Conservation (phyloP, 2,113 vertebrate genomes). For the Chloropsis cyanopogon region DNA sequence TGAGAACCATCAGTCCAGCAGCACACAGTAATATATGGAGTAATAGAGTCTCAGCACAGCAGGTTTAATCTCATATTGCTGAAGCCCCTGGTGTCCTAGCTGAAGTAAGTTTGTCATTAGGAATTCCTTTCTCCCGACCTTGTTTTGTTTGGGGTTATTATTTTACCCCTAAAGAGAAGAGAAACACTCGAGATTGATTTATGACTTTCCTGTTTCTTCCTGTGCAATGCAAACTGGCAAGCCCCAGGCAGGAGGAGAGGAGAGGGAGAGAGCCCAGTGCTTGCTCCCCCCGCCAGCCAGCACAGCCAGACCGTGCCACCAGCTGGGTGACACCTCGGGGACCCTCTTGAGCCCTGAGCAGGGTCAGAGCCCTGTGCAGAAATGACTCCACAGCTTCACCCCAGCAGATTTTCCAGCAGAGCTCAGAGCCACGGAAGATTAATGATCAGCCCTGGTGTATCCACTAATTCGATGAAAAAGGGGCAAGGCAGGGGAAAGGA, state of each 20-base stretch:
- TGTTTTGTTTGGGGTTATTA: slow-evolving; percentile 66
- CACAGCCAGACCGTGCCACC: neutral
- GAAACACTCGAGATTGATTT: slow-evolving; percentile 62
- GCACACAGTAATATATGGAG: slow-evolving; percentile 66
- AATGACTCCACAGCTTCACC: neutral
- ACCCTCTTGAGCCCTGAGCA: neutral
- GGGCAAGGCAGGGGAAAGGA: neutral
- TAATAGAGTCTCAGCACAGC: slow-evolving; percentile 68
- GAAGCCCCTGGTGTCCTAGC: slow-evolving; percentile 60
- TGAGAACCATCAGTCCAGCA: slow-evolving; percentile 64
- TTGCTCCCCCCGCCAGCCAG: neutral
- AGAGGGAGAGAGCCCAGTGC: neutral
- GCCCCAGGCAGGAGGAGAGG: neutral
- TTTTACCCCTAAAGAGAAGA: slow-evolving; percentile 68
- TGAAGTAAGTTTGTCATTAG: slow-evolving; percentile 67
- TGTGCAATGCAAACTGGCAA: slow-evolving; percentile 2
- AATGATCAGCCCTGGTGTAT: neutral
- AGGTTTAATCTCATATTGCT: slow-evolving; percentile 69
- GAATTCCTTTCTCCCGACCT: slow-evolving; percentile 61
- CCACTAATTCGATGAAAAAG: neutral
- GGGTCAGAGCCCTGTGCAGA: neutral
- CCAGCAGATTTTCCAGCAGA: neutral
- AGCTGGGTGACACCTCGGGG: neutral
- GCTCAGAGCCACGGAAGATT: neutral
- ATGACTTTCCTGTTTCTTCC: slow-evolving; percentile 37